Percentiles rank a stretch among this genome's conserved stretches.
Evolutionary conservation across 2,888 invertebrate species (phyloP).

Genomic region (Trissonchulus sp.): DNA sequence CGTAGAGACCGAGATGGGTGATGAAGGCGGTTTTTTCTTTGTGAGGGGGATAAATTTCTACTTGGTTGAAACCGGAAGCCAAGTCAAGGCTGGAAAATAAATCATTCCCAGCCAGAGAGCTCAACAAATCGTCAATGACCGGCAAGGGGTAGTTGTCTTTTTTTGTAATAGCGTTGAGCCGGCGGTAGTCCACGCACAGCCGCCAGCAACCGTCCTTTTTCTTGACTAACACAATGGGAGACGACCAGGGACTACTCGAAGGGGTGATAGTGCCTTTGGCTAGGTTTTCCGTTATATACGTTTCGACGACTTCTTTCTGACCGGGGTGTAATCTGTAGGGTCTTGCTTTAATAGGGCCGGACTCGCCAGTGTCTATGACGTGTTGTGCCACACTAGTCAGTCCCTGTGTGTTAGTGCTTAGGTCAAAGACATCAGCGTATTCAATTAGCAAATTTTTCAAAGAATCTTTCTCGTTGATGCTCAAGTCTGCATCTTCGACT

Average conservation of each 20-base stretch:
- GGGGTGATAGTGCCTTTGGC: constrained; percentile 33
- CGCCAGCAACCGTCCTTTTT: constrained; percentile 44
- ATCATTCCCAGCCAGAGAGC: neutral
- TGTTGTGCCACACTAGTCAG: neutral
- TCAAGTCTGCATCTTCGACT: no score
- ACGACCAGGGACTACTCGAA: no score
- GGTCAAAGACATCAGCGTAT: constrained; percentile 14
- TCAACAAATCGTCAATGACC: constrained; percentile 31
- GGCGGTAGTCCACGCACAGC: constrained; percentile 40
- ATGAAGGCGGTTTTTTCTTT: neutral
- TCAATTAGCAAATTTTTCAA: neutral
- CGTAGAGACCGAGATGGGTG: neutral
- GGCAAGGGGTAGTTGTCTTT: constrained; percentile 34
- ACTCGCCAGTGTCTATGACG: neutral
- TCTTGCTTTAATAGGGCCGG: neutral
- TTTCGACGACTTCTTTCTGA: neutral
- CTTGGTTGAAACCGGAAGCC: constrained; percentile 28
- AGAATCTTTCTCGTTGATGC: neutral
- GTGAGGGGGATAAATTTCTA: neutral
- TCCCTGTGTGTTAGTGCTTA: neutral
- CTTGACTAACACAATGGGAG: constrained; percentile 47
- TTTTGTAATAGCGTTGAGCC: constrained; percentile 35
- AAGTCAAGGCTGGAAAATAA: constrained; percentile 26
- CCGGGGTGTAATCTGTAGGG: neutral
- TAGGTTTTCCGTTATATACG: neutral